phyloP scores from a whole-genome alignment of 2,888 invertebrate genomes.

The Netelia fuscicornis region DNA sequence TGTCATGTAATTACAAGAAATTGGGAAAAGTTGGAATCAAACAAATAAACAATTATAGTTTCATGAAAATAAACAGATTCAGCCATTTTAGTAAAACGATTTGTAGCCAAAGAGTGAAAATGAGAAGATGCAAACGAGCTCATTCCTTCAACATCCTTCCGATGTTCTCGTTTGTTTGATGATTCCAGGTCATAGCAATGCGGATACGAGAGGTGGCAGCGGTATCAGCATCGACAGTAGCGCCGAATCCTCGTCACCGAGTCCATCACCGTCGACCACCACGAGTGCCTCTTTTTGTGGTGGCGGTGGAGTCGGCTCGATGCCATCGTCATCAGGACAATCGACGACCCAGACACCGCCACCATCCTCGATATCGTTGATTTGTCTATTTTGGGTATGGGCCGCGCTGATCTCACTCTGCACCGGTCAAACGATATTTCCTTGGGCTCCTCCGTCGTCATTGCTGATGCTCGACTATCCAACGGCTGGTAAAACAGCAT shows the following conservation, averaged over 20 bases:
- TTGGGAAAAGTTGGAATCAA: too few relatives aligned
- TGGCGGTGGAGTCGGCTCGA: constrained; percentile 80
- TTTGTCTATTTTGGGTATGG: constrained; percentile 83
- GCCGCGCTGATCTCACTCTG: constrained; percentile 85
- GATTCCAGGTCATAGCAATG: constrained; percentile 65
- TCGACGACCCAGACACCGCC: constrained; percentile 78
- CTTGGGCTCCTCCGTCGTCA: constrained; percentile 68
- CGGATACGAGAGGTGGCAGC: constrained; percentile 44
- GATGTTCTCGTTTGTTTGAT: constrained; percentile 18
- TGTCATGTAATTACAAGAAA: too few relatives aligned
- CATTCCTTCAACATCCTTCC: constrained; percentile 23
- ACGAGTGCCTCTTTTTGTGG: constrained; percentile 77
- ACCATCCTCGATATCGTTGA: constrained; percentile 73
- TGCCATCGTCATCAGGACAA: constrained; percentile 82
- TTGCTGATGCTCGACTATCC: constrained; percentile 37
- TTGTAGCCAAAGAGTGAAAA: background rate
- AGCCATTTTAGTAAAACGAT: background rate
- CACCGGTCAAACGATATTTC: constrained; percentile 73
- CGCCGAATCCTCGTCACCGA: constrained; percentile 66
- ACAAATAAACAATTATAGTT: too few relatives aligned
- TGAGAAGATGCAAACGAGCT: background rate
- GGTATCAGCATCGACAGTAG: constrained; percentile 72
- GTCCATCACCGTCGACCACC: constrained; percentile 70
- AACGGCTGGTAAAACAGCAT: constrained; percentile 43
- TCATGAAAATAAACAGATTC: too few relatives aligned